phyloP scores from a whole-genome alignment of 2,888 invertebrate species.

The Folsomia candida region DNA sequence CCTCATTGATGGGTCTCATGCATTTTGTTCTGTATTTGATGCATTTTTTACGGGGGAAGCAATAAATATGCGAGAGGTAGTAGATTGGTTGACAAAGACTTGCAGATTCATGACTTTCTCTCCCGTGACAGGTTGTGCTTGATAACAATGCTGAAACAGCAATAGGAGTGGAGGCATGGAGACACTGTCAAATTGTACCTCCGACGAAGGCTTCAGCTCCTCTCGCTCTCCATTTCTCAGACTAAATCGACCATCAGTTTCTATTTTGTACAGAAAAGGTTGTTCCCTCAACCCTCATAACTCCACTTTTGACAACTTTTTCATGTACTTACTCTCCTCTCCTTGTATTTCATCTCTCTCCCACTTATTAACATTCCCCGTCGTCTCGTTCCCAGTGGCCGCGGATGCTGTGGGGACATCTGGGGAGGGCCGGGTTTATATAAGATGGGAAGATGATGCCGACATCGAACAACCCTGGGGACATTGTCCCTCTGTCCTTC shows the following conservation, averaged over 20 bases:
- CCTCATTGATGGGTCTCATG: conserved; percentile 40
- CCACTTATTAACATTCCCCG: no score
- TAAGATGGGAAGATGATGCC: no score
- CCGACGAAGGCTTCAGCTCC: no score
- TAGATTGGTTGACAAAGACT: conserved; percentile 28
- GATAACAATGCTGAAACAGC: conserved; percentile 47
- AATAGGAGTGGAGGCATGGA: no score
- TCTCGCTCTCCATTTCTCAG: conserved; percentile 29
- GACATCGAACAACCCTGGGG: no score
- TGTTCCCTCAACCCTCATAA: not conserved
- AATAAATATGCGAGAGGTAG: conserved; percentile 48
- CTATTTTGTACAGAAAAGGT: conserved; percentile 8
- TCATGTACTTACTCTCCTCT: not conserved
- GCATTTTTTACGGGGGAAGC: conserved; percentile 46
- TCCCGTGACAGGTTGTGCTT: conserved; percentile 42
- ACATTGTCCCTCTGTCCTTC: no score
- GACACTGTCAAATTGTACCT: conserved; percentile 45
- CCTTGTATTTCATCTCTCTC: not conserved
- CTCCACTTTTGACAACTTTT: conserved; percentile 16
- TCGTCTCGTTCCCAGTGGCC: not conserved
- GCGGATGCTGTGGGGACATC: no score
- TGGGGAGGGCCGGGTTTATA: no score
- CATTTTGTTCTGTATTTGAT: conserved; percentile 49
- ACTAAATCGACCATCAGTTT: conserved; percentile 14
- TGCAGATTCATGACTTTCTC: conserved; percentile 46